Percentiles rank a stretch among this genome's conserved stretches.
Evolutionary conservation across 1,140 invertebrate genomes (phyloP).

Genomic region (Brachionus paranguensis): DNA sequence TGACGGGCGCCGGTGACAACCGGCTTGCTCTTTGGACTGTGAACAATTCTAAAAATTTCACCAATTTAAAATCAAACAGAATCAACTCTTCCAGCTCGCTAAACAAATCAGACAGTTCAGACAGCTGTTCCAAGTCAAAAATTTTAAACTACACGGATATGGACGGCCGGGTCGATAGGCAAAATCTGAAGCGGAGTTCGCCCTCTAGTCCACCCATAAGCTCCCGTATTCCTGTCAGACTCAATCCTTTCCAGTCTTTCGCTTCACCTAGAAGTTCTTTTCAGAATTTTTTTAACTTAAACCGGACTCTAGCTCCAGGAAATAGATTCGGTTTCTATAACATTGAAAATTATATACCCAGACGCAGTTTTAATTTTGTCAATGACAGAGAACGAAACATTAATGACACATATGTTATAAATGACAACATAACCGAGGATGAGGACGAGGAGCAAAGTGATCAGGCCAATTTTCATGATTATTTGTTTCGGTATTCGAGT

Average conservation of each 20-base stretch:
- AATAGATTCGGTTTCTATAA: constrained; percentile 12
- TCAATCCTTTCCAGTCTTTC: background rate
- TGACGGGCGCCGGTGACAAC: constrained; percentile 84
- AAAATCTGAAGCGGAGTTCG: background rate
- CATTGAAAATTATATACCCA: constrained; percentile 11
- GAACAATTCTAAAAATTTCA: constrained; percentile 43
- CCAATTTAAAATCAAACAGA: background rate
- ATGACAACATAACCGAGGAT: constrained; percentile 27
- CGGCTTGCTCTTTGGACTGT: constrained; percentile 58
- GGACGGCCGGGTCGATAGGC: background rate
- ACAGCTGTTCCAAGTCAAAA: background rate
- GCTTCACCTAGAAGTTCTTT: background rate
- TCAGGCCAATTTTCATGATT: background rate
- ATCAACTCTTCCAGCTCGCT: background rate
- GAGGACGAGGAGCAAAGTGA: constrained; percentile 3
- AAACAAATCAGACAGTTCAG: background rate
- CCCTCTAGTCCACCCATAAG: background rate
- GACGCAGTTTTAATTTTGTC: background rate
- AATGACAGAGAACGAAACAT: background rate
- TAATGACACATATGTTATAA: background rate
- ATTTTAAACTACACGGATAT: background rate
- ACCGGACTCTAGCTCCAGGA: background rate
- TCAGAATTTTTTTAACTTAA: background rate
- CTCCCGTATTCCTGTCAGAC: background rate
- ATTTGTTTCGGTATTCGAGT: background rate